Evolutionary conservation across 1,140 invertebrate species (phyloP), one percentile per base, ranked within the genome.

Genomic region (Mya arenaria): DNA sequence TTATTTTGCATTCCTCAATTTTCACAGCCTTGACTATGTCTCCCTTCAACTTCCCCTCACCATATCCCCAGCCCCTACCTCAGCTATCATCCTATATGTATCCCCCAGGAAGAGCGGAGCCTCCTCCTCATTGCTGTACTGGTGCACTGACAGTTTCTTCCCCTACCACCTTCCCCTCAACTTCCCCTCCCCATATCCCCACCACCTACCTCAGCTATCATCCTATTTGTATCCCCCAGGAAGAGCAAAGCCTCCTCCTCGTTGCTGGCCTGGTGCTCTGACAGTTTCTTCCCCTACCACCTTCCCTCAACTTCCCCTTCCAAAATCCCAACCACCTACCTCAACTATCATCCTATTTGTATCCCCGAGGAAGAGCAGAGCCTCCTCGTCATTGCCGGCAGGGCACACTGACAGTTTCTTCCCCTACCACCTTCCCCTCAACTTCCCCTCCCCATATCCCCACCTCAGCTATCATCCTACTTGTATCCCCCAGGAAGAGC

Each of bases 281-380:
- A 94, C 63, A 95, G 86, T 89, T 95, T 95, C 88, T 94, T 94
- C 63, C 95, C 87, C 85, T 95, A 41, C 92, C 92, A 88, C 95
- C 95, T 89, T 95, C 95, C 87, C 94, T 91, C 25, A 95, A 89
- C 32, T 88, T 88, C 23, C 95, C 94, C 74, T 94, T 94, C 19
- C 92, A n/a, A n/a, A n/a, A n/a, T 48, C 5, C 30, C 19, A 30
- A 4, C 58, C 58, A 41, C 77, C 58, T 86, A 93, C 93, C 88
- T 95, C 95, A 15, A 94, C 94, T 73, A 94, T 94, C 72, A 94
- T 94, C 84, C 95, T 94, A 89, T 95, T 95, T 17, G 93, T 94
- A 89, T 95, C 94, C 56, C 95, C 95, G 25, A 94, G 84, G 85
- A 94, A 94, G 1, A 95, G 90, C 19, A 95, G 90, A 17, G 95